Conservation (phyloP, 2,888 invertebrate species). For the Agonopterix alstromeriana region DNA sequence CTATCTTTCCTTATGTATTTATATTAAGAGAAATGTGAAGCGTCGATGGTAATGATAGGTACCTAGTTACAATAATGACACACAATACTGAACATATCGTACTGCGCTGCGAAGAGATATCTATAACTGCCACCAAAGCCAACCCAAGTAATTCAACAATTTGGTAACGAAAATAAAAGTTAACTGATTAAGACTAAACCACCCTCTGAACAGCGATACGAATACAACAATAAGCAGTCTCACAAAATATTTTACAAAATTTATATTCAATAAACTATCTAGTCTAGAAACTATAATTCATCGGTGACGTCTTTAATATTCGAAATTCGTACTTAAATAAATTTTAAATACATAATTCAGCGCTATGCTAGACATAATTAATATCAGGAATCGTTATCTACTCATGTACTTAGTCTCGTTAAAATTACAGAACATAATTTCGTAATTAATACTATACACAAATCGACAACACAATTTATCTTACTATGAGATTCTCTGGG, state of each 20-base stretch:
- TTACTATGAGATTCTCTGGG: constrained; percentile 74
- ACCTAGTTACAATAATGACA: not conserved
- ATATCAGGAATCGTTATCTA: constrained; percentile 75
- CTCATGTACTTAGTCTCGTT: constrained; percentile 72
- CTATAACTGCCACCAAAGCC: constrained; percentile 63
- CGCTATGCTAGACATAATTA: constrained; percentile 69
- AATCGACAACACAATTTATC: constrained; percentile 71
- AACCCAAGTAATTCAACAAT: constrained; percentile 70
- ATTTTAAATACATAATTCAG: constrained; percentile 69
- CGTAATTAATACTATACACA: constrained; percentile 76
- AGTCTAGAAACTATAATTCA: constrained; percentile 69
- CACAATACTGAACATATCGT: constrained; percentile 24
- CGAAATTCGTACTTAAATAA: constrained; percentile 64
- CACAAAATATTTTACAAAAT: constrained; percentile 74
- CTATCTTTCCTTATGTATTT: constrained; percentile 47
- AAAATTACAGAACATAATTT: constrained; percentile 72
- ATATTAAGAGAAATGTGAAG: constrained; percentile 42
- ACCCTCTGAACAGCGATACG: constrained; percentile 65
- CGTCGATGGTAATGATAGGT: constrained; percentile 43
- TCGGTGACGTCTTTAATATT: constrained; percentile 66
- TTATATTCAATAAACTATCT: constrained; percentile 68
- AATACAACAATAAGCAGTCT: constrained; percentile 77
- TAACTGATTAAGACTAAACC: constrained; percentile 63
- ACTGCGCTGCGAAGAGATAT: constrained; percentile 37
- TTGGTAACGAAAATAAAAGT: constrained; percentile 74